A percentile compares a stretch with the other conserved stretches of the same genome.
These are phyloP conservation scores for Macroteleia sp. DNA, from an alignment of 2,888 invertebrate genomes.

Conservation along the genomic window DNA sequence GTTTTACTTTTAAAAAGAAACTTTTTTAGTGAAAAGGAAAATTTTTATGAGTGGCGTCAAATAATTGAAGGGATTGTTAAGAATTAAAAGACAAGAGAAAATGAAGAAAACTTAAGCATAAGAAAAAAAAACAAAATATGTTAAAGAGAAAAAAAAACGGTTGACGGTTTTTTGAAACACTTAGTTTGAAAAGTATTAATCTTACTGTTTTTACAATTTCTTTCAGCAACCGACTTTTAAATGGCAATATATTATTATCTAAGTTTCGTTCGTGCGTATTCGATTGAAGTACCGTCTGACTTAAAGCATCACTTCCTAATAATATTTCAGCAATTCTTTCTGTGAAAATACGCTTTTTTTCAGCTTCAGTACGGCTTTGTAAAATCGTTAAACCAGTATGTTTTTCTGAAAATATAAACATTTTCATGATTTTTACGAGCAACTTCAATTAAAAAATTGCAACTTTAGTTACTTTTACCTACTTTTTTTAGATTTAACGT, in stretches of 20 bases:
- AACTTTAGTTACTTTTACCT: conserved; percentile 40
- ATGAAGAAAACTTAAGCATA: too few relatives aligned
- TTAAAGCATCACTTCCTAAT: conserved; percentile 78
- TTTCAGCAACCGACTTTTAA: conserved; percentile 72
- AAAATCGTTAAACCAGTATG: conserved; percentile 74
- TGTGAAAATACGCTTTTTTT: conserved; percentile 82
- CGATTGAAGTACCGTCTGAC: conserved; percentile 65
- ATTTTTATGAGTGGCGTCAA: too few relatives aligned
- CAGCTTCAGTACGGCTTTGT: conserved; percentile 79
- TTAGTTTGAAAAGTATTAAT: too few relatives aligned
- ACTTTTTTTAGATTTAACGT: conserved; percentile 69
- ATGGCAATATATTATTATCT: conserved; percentile 17
- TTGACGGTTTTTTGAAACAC: too few relatives aligned
- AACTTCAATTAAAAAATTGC: too few relatives aligned
- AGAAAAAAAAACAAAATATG: too few relatives aligned
- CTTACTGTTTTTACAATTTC: conserved; percentile 72
- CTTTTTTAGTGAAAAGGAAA: too few relatives aligned
- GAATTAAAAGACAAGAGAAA: too few relatives aligned
- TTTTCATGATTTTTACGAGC: too few relatives aligned
- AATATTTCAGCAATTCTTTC: conserved; percentile 84
- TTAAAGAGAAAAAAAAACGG: too few relatives aligned
- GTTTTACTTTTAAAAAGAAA: too few relatives aligned
- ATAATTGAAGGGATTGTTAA: too few relatives aligned
- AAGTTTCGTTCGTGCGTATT: not conserved
- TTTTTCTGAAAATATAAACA: conserved; percentile 68